phyloP scores from a whole-genome alignment of 2,888 invertebrate genomes.

The Terebella lapidaria region DNA sequence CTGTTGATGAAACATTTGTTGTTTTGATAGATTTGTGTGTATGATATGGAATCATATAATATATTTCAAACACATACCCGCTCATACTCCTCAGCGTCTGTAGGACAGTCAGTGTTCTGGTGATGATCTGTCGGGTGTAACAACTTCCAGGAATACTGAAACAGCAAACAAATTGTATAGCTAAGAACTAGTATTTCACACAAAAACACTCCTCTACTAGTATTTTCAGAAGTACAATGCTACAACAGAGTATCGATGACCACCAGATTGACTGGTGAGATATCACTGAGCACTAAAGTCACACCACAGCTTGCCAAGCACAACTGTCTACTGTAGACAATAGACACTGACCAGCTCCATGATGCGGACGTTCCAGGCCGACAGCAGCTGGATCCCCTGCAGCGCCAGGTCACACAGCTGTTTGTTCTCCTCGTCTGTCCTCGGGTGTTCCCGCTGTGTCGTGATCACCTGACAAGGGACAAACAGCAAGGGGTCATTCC shows the following conservation, averaged over 20 bases:
- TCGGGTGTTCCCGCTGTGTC: constrained; percentile 80
- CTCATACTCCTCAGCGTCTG: constrained; percentile 97
- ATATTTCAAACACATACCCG: constrained; percentile 65
- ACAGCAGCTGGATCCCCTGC: constrained; percentile 84
- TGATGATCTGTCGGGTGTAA: constrained; percentile 96
- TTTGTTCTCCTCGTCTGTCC: constrained; percentile 85
- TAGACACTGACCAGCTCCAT: constrained; percentile 68
- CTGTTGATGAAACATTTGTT: too few relatives aligned
- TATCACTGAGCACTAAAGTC: neutral
- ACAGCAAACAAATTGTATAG: neutral
- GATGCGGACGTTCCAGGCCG: constrained; percentile 94
- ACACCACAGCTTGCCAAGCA: neutral
- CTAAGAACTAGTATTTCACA: too few relatives aligned
- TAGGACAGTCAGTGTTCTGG: constrained; percentile 88
- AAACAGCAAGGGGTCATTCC: too few relatives aligned
- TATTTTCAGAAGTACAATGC: too few relatives aligned
- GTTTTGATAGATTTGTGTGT: too few relatives aligned
- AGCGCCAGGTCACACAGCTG: constrained; percentile 86
- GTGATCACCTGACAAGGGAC: constrained; percentile 70
- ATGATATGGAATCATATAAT: too few relatives aligned
- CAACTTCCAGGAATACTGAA: constrained; percentile 87
- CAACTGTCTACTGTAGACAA: neutral
- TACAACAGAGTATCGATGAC: neutral
- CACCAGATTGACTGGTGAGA: neutral
- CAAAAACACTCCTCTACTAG: too few relatives aligned